These are phyloP conservation scores for Frieseomelitta varia DNA, from an alignment of 1,140 invertebrate species.

Conservation along the genomic window DNA sequence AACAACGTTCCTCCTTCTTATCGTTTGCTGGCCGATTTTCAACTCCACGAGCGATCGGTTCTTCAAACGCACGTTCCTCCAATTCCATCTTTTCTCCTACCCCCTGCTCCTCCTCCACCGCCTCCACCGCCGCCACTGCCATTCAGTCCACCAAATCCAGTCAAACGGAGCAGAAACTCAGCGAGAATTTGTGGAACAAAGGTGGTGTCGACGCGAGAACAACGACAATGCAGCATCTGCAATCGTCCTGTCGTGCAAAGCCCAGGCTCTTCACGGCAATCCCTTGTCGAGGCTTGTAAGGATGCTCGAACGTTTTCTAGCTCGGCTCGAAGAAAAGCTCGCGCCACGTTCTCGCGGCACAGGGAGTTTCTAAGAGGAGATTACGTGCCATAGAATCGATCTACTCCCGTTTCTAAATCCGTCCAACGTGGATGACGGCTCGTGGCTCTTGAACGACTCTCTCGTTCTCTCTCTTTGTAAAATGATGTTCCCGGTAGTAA, in stretches of 20 bases:
- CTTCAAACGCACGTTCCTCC: neutral
- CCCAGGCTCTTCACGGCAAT: neutral
- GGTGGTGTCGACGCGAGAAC: neutral
- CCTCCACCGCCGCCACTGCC: neutral
- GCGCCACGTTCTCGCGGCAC: neutral
- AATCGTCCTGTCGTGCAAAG: conserved; percentile 23
- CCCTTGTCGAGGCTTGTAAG: neutral
- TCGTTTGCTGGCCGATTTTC: conserved; percentile 21
- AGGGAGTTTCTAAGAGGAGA: neutral
- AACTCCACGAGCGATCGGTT: neutral
- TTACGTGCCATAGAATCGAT: neutral
- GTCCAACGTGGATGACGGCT: neutral
- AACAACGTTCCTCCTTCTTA: conserved; percentile 35
- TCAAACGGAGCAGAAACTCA: neutral
- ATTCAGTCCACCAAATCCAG: neutral
- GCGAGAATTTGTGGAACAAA: neutral
- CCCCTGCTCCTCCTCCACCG: neutral
- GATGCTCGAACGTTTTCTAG: neutral
- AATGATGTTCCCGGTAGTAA: neutral
- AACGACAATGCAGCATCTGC: conserved; percentile 28
- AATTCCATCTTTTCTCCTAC: neutral
- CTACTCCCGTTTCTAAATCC: neutral
- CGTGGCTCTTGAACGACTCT: too few relatives aligned
- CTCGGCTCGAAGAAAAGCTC: neutral
- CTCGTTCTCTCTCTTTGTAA: neutral